phyloP scores from a whole-genome alignment of 30 jellyfish, hydroid and myxozoan genomes.

The Chrysaora quinquecirrha region DNA sequence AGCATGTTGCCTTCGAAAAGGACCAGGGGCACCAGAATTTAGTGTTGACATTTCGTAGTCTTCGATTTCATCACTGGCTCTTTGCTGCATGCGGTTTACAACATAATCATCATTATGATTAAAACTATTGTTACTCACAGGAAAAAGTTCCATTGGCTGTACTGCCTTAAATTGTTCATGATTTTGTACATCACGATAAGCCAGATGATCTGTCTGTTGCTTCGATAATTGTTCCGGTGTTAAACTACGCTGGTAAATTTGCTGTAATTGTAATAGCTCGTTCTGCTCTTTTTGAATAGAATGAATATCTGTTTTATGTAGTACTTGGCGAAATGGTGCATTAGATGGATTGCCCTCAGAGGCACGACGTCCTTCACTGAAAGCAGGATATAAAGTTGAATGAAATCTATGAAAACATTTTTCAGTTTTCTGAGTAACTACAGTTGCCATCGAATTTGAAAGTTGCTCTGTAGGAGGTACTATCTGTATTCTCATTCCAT shows the following conservation, averaged over 20 bases:
- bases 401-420: conserved; percentile 31
- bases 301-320: conserved; percentile 84
- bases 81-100: not conserved
- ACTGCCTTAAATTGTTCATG: conserved; percentile 25
- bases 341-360: conserved; percentile 95
- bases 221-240: conserved; percentile 88
- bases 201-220: conserved; percentile 77
- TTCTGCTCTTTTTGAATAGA: conserved; percentile 73
- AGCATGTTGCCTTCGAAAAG: conserved; percentile 87
- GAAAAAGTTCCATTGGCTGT: conserved; percentile 43
- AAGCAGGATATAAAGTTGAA: conserved; percentile 75
- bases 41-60: conserved; percentile 63
- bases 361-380: conserved; percentile 96
- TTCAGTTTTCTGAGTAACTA: conserved; percentile 57
- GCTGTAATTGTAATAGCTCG: conserved; percentile 78
- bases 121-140: not conserved
- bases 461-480: conserved; percentile 96
- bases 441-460: conserved; percentile 72
- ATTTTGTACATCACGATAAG: conserved; percentile 52
- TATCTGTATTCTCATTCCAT: conserved; percentile 91
- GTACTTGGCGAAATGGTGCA: conserved; percentile 92
- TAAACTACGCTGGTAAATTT: conserved; percentile 71
- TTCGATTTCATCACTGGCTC: conserved; percentile 35
- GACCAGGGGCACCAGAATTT: conserved; percentile 73
- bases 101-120: conserved; percentile 1